Conservation (phyloP, 2,888 invertebrate genomes). For the Digitonthophagus gazella region DNA sequence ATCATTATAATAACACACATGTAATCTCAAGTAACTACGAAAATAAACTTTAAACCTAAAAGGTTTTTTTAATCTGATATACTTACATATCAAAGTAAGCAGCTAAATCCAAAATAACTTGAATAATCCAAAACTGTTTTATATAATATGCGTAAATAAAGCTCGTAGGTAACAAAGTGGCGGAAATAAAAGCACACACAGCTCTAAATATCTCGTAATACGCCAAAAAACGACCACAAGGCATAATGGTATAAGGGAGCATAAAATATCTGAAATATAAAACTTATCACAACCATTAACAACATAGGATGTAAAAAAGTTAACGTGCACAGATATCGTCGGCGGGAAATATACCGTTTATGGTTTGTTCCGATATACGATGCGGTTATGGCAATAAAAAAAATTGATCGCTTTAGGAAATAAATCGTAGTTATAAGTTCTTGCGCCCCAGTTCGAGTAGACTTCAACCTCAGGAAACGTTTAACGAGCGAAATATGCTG, state of each 20-base stretch:
- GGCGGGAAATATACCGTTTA: background rate
- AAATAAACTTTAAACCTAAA: conserved; percentile 12
- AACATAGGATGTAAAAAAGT: too few species aligned
- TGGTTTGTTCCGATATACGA: background rate
- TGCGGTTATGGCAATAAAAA: background rate
- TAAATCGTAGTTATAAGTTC: background rate
- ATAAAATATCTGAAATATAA: conserved; percentile 31
- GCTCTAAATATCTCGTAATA: conserved; percentile 34
- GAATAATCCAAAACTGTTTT: conserved; percentile 16
- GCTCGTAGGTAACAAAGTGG: conserved; percentile 29
- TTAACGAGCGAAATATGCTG: background rate
- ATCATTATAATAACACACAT: conserved; percentile 35
- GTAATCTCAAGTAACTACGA: conserved; percentile 34
- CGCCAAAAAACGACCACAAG: conserved; percentile 35
- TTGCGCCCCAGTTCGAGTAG: background rate
- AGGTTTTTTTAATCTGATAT: background rate
- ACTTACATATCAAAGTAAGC: conserved; percentile 34
- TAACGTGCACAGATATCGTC: background rate
- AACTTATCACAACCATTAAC: background rate
- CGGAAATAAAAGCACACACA: conserved; percentile 30
- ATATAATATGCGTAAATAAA: conserved; percentile 29
- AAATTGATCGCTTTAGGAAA: background rate
- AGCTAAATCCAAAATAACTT: conserved; percentile 28
- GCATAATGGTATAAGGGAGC: conserved; percentile 36
- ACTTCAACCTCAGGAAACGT: background rate